phyloP scores from a whole-genome alignment of 2,888 invertebrate genomes.

The Norana najaformis region DNA sequence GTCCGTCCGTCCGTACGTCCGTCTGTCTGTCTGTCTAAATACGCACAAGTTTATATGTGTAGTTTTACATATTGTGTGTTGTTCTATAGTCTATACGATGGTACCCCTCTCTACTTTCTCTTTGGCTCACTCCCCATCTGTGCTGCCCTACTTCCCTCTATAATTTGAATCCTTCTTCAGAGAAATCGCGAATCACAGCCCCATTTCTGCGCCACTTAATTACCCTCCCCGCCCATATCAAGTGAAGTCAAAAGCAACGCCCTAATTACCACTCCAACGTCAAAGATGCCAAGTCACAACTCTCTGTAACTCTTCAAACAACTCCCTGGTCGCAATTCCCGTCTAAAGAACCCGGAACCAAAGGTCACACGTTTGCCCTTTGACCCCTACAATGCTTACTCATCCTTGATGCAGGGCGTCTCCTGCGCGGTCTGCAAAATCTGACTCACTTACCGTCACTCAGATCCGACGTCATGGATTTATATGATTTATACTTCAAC shows the following conservation, averaged over 20 bases:
- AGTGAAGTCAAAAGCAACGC: neutral
- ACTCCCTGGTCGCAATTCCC: constrained; percentile 22
- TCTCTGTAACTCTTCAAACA: constrained; percentile 18
- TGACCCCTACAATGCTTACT: constrained; percentile 43
- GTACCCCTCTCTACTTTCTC: too few relatives aligned
- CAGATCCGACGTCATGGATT: neutral
- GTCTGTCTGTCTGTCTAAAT: too few relatives aligned
- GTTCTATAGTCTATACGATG: too few relatives aligned
- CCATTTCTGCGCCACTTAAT: neutral
- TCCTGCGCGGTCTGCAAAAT: neutral
- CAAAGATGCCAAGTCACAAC: constrained; percentile 36
- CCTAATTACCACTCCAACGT: constrained; percentile 19
- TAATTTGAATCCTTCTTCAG: neutral
- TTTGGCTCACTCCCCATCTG: too few relatives aligned
- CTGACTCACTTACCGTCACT: neutral
- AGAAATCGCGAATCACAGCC: neutral
- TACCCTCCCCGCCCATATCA: neutral
- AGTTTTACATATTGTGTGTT: too few relatives aligned
- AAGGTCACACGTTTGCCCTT: constrained; percentile 51
- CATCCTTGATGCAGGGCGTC: neutral
- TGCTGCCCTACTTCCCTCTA: too few relatives aligned
- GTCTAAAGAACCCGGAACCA: constrained; percentile 34
- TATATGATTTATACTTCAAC: neutral
- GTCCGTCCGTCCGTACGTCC: too few relatives aligned
- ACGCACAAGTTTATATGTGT: too few relatives aligned